phyloP scores from a whole-genome alignment of 2,113 vertebrate species.

The Phylloscopus trochilus region DNA sequence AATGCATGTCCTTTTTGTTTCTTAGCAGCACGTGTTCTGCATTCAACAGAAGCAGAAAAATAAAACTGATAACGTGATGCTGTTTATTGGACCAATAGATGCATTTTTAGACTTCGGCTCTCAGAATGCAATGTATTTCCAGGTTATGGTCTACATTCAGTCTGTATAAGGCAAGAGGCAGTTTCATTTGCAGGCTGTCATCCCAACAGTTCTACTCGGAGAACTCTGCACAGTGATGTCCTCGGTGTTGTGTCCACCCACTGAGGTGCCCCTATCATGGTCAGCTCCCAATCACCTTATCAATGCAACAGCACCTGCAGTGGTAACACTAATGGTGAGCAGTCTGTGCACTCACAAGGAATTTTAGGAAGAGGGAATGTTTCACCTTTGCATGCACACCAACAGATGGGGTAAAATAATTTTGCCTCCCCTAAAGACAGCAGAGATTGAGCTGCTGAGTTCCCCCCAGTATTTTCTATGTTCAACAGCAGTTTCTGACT shows the following conservation, averaged over 20 bases:
- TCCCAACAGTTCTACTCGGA: background rate
- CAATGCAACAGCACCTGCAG: background rate
- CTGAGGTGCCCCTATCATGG: background rate
- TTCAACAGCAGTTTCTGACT: background rate
- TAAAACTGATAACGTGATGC: conserved; percentile 26
- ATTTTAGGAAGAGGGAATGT: background rate
- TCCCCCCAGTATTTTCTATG: background rate
- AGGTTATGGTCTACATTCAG: background rate
- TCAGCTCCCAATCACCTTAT: background rate
- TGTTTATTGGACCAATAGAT: conserved; percentile 43
- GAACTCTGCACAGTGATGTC: background rate
- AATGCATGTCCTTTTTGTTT: conserved; percentile 71
- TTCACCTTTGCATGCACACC: background rate
- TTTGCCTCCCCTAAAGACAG: background rate
- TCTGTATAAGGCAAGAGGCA: background rate
- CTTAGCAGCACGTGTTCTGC: conserved; percentile 60
- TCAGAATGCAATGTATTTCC: background rate
- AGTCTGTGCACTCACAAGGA: background rate
- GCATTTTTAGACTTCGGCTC: conserved; percentile 12
- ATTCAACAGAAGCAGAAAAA: conserved; percentile 20
- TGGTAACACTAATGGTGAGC: background rate
- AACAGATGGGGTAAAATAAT: background rate
- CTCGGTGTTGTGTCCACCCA: background rate
- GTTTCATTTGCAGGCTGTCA: background rate
- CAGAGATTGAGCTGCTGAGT: background rate